Conservation (phyloP, 2,888 invertebrate species). For the Drosophila dives region DNA sequence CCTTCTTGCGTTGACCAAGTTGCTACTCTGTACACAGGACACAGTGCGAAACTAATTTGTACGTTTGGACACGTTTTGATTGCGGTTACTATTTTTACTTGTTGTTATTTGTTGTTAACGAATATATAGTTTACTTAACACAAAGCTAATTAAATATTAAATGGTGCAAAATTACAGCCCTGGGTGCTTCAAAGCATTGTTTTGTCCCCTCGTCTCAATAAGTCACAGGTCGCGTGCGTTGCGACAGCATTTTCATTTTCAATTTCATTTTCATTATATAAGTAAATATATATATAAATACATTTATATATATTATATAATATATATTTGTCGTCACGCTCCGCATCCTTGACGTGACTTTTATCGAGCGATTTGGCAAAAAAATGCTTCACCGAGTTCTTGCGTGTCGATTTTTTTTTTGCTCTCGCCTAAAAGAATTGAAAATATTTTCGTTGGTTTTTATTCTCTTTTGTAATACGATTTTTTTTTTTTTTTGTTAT, state of each 20-base stretch:
- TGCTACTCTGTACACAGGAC: constrained; percentile 32
- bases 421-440: constrained; percentile 72
- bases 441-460: constrained; percentile 56
- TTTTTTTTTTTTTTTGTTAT: constrained; percentile 22
- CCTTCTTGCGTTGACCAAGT: constrained; percentile 31
- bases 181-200: constrained; percentile 83
- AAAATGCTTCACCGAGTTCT: constrained; percentile 83
- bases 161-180: constrained; percentile 84
- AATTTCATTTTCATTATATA: not conserved
- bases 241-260: constrained; percentile 12
- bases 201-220: constrained; percentile 79
- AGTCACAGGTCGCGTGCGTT: constrained; percentile 53
- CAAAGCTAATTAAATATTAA: constrained; percentile 82
- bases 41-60: constrained; percentile 53
- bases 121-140: constrained; percentile 78
- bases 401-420: constrained; percentile 84
- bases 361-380: constrained; percentile 80
- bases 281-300: not conserved
- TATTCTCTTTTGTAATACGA: constrained; percentile 13
- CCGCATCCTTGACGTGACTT: constrained; percentile 62
- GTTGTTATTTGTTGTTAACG: constrained; percentile 43
- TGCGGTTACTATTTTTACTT: constrained; percentile 46
- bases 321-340: constrained; percentile 40
- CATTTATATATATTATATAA: not conserved
- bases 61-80: constrained; percentile 59